These are phyloP conservation scores for Agrotis clavis DNA, from an alignment of 2,888 invertebrate genomes.

Conservation along the genomic window DNA sequence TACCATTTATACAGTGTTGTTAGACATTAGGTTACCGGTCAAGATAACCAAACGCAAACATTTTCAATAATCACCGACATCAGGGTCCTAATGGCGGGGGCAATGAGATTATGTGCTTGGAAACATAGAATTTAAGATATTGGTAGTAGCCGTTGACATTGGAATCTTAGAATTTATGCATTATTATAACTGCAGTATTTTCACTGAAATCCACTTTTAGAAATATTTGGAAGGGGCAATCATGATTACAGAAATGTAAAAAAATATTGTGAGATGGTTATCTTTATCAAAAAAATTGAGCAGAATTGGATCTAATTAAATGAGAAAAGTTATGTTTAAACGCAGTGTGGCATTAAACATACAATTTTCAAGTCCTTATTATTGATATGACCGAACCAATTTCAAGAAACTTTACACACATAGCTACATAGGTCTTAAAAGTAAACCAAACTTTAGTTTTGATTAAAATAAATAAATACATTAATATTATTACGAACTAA, in stretches of 20 bases:
- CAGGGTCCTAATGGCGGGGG: constrained; percentile 50
- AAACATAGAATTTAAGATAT: constrained; percentile 52
- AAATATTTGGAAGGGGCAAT: not conserved
- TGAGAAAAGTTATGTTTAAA: not conserved
- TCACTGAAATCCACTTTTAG: no score
- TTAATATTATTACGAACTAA: no score
- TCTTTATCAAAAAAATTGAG: not conserved
- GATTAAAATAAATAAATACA: no score
- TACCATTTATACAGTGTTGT: constrained; percentile 37
- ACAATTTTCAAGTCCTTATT: no score
- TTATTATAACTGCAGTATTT: no score
- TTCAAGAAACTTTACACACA: no score
- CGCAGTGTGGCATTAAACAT: no score
- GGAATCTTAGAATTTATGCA: not conserved
- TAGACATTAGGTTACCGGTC: constrained; percentile 51
- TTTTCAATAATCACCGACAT: constrained; percentile 61
- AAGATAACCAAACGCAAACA: constrained; percentile 60
- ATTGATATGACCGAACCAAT: no score
- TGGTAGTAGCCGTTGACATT: constrained; percentile 17
- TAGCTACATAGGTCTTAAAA: no score
- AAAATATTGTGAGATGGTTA: no score
- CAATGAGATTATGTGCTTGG: constrained; percentile 52
- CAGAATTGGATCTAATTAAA: not conserved
- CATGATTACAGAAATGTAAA: not conserved
- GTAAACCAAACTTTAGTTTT: no score